Base-by-base conservation (phyloP, 2,113 vertebrate species). In the Chaenogobius annularis region DNA sequence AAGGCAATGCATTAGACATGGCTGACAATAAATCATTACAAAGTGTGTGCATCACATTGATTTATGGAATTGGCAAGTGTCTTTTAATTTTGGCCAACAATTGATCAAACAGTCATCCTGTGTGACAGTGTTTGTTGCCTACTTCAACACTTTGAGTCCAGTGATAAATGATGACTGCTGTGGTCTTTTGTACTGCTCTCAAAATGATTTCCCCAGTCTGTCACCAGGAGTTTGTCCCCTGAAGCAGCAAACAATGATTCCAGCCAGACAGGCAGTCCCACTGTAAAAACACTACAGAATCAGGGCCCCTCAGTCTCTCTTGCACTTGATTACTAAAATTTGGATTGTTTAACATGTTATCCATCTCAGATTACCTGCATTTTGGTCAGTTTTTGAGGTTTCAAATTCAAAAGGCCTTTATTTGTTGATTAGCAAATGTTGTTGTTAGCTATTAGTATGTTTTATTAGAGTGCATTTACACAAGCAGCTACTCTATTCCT, bases 1-100 rank as follows among this genome's bases (percentile, higher is more conserved):
- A 88, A 79, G 83, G 88, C 85, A 92, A 93, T 91, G 89, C 89
- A 93, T 93, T 93, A 92, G 88, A 89, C 82, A 90, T 70, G 86
- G 77, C 88, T 89, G 19, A 20, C 50, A 20, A 93, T 93, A 92
- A 93, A 93, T 94, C 91, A 93, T 89, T 86, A 84, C 78, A 78
- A 81, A 54, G 50, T 20, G 50, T 54, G 67, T 68, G 66, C 66
- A 73, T 63, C 69, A 66, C 74, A 72, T 66, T 73, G 58, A 64
- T 75, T 72, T 68, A 55, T 58, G 73, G 69, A 40, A 59, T 78
- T 69, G 58, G 69, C 68, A 79, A 68, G 78, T 74, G 66, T 58
- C 64, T 63, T 85, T 72, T 76, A 79, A 80, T 78, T 78, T 59
- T 59, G 31, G 62, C 58, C 68, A 66, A 84, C 79, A 71, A 72